These are phyloP conservation scores for Caenorhabditis macrosperma DNA, from an alignment of 2,888 invertebrate species.

Conservation along the genomic window DNA sequence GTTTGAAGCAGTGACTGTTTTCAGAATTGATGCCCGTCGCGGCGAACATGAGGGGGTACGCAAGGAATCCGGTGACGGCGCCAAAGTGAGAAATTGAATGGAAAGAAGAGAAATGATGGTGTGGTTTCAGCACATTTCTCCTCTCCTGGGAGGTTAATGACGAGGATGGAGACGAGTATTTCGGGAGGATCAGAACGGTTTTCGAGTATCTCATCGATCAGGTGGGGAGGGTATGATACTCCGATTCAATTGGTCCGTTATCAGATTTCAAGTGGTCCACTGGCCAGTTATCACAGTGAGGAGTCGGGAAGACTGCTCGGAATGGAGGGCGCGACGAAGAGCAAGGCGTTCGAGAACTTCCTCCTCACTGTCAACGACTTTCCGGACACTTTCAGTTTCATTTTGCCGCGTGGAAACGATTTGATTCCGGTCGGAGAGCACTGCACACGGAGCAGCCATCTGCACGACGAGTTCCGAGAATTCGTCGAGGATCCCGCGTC, in stretches of 20 bases:
- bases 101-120: neutral
- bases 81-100: constrained; percentile 48
- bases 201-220: constrained; percentile 47
- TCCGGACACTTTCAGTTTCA: constrained; percentile 47
- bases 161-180: neutral
- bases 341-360: constrained; percentile 12
- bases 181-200: constrained; percentile 5
- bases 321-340: constrained; percentile 30
- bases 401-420: constrained; percentile 47
- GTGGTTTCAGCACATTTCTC: constrained; percentile 46
- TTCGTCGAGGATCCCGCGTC: constrained; percentile 69
- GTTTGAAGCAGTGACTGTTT: constrained; percentile 18
- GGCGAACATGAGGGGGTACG: constrained; percentile 44
- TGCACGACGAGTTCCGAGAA: constrained; percentile 43
- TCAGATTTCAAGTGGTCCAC: constrained; percentile 34
- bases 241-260: too few relatives aligned
- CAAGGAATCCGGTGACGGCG: constrained; percentile 60
- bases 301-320: constrained; percentile 30
- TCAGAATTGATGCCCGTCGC: constrained; percentile 58
- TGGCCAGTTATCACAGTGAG: constrained; percentile 30
- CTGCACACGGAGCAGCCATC: constrained; percentile 24
- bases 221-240: constrained; percentile 11
- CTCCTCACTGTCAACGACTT: constrained; percentile 47
- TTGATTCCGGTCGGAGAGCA: constrained; percentile 56
- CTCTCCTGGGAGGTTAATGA: constrained; percentile 31